Evolutionary conservation across 2,113 vertebrate species (phyloP), one percentile per base, ranked within the genome.

Genomic region (Tetrax tetrax): DNA sequence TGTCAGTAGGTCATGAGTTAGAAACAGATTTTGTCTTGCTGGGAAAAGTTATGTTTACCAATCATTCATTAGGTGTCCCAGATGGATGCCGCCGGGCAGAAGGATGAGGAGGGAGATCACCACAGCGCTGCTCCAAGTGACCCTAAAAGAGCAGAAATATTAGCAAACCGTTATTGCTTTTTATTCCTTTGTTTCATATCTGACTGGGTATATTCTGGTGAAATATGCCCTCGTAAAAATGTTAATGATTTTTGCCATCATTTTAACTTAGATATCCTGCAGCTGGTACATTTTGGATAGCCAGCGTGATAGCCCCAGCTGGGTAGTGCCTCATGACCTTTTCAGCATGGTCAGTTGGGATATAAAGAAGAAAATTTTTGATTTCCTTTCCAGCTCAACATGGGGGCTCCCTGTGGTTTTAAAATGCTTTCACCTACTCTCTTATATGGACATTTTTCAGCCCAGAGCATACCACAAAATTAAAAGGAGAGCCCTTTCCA

Each of bases 31-130:
- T 95, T 80, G 70, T 94, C 95, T 90, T 93, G 78, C 90, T 95
- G 95, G 78, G 87, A 88, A 80, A 94, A 96, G 93, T 93, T 93
- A 37, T 85, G 94, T 96, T 96, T 96, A 95, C 90, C 78, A 11
- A 29, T 93, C 84, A 90, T 85, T 93, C 95, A 85, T 90, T 82
- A 96, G 91, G 93, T 95, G 95, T 93, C 70, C 54, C 45, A 59
- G 93, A 96, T 65, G 90, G 81, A 89, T 69, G 78, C 19, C 0
- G 2, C 70, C 0, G 0, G 90, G 85, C 66, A 80, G 82, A 81
- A 82, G 45, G 79, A 45, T 66, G 70, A 23, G 61, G 70, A 74
- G 37, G 50, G 56, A 87, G 60, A 89, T 87, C 81, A 64, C 38
- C 19, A 72, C 54, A 80, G 29, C 28, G 14, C n/a, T 76, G 24